Evolutionary conservation across 2,113 vertebrate species (phyloP), one percentile per base, ranked within the genome.

Genomic region (Trinectes maculatus): DNA sequence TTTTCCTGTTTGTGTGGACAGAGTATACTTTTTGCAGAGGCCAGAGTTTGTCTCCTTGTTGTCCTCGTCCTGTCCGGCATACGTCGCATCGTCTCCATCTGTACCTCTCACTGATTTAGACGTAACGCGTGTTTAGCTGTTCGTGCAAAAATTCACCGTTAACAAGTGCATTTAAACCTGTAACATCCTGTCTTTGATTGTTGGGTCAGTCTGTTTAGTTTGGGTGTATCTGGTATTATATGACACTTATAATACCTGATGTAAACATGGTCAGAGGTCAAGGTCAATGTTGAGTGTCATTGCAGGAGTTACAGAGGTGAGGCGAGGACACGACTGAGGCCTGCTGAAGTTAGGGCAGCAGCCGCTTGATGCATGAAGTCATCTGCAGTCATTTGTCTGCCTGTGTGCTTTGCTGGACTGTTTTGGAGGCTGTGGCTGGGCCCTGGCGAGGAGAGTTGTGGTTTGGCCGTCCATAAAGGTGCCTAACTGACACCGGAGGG

Each of bases 1-100:
- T 48, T 82, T 83, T 81, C 60, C 72, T 88, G 83, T 92, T 86
- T 86, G 67, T 85, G 64, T 87, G 82, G 82, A 85, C 68, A 67
- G 21, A 40, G 57, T 57, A 62, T 85, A 33, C 68, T 21, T 74
- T 65, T 61, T 15, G 13, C 22, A 34, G 2, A 19, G 18, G 77
- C 70, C 75, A 73, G 37, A 47, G 4, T 43, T 34, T 58, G 28
- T 54, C 42, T 71, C n/a, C 8, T 40, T 47, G 25, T 39, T 44
- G 19, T 48, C 42, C 11, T 24, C 7, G 10, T 56, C 51, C n/a
- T 18, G 51, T 59, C 13, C 29, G 34, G 55, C 22, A 36, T 5
- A 24, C 2, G 1, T 21, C n/a, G 13, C 36, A 31, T 59, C 25
- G 15, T 36, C 31, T 48, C 7, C 4, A 11, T 49, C 34, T 4